A percentile compares a stretch with the other conserved stretches of the same genome.
phyloP scores from a whole-genome alignment of 2,797 vertebrate species.

The Chloroceryle amazona region DNA sequence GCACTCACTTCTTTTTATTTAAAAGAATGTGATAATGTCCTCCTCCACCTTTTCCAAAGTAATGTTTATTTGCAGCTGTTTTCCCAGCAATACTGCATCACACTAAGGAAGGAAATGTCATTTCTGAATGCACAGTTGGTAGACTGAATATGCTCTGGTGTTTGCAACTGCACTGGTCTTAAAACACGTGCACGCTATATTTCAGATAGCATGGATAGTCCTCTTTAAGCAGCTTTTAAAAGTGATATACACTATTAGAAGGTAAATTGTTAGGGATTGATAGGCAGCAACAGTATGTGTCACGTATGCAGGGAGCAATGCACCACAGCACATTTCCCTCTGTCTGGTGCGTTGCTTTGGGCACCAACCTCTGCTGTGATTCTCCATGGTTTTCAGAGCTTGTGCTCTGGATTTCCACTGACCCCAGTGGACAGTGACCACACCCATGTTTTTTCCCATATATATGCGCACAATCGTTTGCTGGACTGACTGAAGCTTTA shows the following conservation, averaged over 20 bases:
- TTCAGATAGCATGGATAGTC: background rate
- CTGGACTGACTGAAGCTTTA: background rate
- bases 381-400: background rate
- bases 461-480: background rate
- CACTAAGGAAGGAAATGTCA: background rate
- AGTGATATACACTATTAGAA: background rate
- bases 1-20: conserved; percentile 51
- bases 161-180: background rate
- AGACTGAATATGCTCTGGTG: background rate
- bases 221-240: background rate
- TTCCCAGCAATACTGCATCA: conserved; percentile 25
- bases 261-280: background rate
- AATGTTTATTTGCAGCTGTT: conserved; percentile 52
- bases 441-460: background rate
- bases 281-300: background rate
- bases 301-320: background rate
- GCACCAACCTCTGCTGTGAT: background rate
- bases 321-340: background rate
- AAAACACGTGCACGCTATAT: background rate
- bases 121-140: background rate
- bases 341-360: background rate
- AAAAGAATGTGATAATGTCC: conserved; percentile 57
- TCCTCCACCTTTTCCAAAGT: conserved; percentile 50
- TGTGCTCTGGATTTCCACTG: background rate
- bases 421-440: background rate